Percentiles rank a stretch among this genome's conserved stretches.
Evolutionary conservation across 2,797 vertebrate genomes (phyloP).

Genomic region (Emys orbicularis): DNA sequence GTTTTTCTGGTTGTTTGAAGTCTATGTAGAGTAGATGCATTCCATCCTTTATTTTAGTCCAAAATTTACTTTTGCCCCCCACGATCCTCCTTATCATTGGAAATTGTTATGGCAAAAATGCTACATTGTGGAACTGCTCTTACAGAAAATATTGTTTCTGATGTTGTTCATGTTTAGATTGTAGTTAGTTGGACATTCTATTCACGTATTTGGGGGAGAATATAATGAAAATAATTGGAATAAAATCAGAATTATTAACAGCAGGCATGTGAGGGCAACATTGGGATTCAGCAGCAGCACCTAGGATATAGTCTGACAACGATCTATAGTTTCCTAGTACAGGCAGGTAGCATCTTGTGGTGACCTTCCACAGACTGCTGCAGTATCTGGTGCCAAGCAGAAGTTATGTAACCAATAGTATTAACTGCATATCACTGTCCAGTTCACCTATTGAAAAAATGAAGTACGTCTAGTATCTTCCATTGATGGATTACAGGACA

Average conservation of each 20-base stretch:
- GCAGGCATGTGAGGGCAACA: not conserved
- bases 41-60: not conserved
- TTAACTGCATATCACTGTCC: not conserved
- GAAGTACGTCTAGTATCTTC: not conserved
- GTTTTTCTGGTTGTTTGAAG: not conserved
- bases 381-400: no score
- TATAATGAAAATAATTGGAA: not conserved
- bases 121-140: not conserved
- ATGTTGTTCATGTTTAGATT: not conserved
- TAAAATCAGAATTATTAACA: not conserved
- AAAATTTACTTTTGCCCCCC: not conserved
- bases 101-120: not conserved
- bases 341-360: not conserved
- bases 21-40: not conserved
- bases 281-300: not conserved
- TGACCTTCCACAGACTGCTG: not conserved
- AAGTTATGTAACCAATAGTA: not conserved
- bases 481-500: not conserved
- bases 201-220: not conserved
- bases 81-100: not conserved
- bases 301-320: not conserved
- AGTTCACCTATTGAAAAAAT: not conserved
- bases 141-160: not conserved
- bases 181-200: not conserved
- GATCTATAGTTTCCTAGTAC: not conserved